These are phyloP conservation scores for Hemibagrus wyckioides DNA, from an alignment of 2,113 vertebrate species.

Conservation along the genomic window DNA sequence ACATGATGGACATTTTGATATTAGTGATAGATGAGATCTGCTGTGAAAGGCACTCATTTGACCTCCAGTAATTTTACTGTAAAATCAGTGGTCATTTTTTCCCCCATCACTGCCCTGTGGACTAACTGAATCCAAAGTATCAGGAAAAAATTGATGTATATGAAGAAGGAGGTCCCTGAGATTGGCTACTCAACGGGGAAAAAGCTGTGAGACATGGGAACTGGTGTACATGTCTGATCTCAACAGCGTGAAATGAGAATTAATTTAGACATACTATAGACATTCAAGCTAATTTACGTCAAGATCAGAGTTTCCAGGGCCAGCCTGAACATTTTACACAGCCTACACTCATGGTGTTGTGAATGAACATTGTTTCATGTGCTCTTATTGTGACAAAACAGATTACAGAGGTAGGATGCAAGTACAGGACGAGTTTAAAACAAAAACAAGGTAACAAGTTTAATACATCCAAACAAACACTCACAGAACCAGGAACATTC, in stretches of 20 bases:
- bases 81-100: background rate
- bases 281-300: background rate
- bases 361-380: background rate
- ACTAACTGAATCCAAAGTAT: background rate
- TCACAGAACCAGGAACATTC: too few relatives aligned
- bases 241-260: background rate
- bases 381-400: too few relatives aligned
- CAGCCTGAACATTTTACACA: background rate
- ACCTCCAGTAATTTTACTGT: background rate
- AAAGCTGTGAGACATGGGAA: background rate
- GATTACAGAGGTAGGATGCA: too few relatives aligned
- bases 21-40: constrained; percentile 14
- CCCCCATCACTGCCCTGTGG: background rate
- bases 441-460: too few relatives aligned
- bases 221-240: background rate
- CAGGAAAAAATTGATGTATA: background rate
- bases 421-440: too few relatives aligned
- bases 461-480: too few relatives aligned
- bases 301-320: background rate
- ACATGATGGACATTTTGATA: constrained; percentile 7
- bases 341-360: background rate
- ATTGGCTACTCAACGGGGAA: background rate
- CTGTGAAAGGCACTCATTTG: background rate
- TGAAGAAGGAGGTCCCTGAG: background rate
- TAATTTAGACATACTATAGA: background rate